Evolutionary conservation across 2,797 vertebrate species (phyloP).

Genomic region (Coregonus ussuriensis): DNA sequence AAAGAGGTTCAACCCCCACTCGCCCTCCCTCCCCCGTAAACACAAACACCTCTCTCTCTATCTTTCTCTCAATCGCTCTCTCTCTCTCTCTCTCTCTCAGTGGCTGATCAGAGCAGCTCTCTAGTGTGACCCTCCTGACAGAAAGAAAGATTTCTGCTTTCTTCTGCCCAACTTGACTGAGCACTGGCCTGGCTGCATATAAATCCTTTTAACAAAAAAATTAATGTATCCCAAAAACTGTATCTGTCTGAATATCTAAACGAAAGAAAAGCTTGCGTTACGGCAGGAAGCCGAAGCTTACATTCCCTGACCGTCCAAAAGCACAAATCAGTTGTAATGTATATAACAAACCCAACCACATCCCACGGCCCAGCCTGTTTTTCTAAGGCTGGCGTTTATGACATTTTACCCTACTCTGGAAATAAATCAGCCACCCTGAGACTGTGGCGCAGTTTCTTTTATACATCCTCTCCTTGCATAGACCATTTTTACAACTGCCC

Average conservation of each 20-base stretch:
- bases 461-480: conserved; percentile 67
- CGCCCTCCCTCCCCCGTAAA: conserved; percentile 9
- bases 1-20: too few species aligned
- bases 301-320: conserved; percentile 58
- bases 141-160: background rate
- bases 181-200: conserved; percentile 27
- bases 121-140: background rate
- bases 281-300: conserved; percentile 58
- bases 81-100: background rate
- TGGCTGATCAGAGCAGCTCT: background rate
- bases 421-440: conserved; percentile 72
- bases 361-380: conserved; percentile 71
- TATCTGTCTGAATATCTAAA: conserved; percentile 66
- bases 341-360: conserved; percentile 73
- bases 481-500: conserved; percentile 78
- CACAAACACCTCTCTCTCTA: background rate
- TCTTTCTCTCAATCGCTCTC: background rate
- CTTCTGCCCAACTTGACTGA: conserved; percentile 12
- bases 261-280: conserved; percentile 52
- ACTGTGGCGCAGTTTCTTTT: conserved; percentile 57
- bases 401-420: conserved; percentile 75
- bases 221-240: conserved; percentile 35
- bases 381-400: conserved; percentile 75
- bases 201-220: conserved; percentile 50
- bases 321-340: conserved; percentile 71